Evolutionary conservation across 2,113 vertebrate species (phyloP).

Genomic region (Psettodes erumei): DNA sequence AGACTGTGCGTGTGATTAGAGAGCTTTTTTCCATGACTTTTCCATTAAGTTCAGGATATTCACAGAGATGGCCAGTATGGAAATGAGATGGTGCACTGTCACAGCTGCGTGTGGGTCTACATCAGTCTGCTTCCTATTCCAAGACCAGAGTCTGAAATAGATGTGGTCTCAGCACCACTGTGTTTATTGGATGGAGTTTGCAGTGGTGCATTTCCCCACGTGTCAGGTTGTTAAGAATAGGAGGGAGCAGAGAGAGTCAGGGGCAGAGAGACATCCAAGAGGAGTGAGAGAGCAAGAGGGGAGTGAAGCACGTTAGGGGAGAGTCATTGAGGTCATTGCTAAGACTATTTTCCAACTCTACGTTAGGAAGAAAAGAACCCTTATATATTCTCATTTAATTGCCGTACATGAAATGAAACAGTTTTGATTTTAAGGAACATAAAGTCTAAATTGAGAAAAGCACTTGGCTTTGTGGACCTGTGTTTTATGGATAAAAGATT

Average conservation of each 20-base stretch:
- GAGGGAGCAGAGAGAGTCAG: constrained; percentile 43
- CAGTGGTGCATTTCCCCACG: constrained; percentile 50
- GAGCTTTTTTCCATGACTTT: constrained; percentile 48
- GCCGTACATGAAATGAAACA: constrained; percentile 31
- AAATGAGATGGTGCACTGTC: constrained; percentile 62
- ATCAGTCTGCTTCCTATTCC: constrained; percentile 64
- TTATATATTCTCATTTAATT: constrained; percentile 20
- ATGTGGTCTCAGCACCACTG: constrained; percentile 66
- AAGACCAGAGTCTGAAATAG: constrained; percentile 68
- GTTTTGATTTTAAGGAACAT: constrained; percentile 51
- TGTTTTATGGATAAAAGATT: constrained; percentile 46
- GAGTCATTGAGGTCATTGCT: constrained; percentile 55
- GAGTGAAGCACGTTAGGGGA: constrained; percentile 17
- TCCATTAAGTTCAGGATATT: constrained; percentile 56
- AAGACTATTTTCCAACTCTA: constrained; percentile 38
- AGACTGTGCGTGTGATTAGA: constrained; percentile 13
- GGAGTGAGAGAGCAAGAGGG: constrained; percentile 22
- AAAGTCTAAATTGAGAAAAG: constrained; percentile 53
- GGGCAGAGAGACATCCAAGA: constrained; percentile 29
- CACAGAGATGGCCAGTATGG: constrained; percentile 46
- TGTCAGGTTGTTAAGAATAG: constrained; percentile 71
- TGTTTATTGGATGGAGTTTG: constrained; percentile 68
- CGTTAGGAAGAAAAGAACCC: neutral
- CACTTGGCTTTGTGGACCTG: constrained; percentile 42
- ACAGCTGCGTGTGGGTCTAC: constrained; percentile 63